Conservation (phyloP, 2,888 invertebrate species). For the Agrilus biguttatus region DNA sequence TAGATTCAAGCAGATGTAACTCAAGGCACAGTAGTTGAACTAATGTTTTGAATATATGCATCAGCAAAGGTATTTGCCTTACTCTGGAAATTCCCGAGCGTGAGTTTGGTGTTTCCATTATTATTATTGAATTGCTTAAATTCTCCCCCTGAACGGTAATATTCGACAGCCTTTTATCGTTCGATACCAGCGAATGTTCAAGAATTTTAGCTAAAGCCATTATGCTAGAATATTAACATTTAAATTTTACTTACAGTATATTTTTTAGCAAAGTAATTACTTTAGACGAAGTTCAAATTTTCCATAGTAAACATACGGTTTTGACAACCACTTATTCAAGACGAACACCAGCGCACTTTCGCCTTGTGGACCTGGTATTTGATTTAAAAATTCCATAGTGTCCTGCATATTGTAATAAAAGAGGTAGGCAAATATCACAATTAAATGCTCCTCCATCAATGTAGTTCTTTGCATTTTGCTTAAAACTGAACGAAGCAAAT, state of each 20-base stretch:
- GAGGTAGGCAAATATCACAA: slow-evolving; percentile 11
- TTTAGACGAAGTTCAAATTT: slow-evolving; percentile 9
- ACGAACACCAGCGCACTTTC: slow-evolving; percentile 11
- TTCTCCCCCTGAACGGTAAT: slow-evolving; percentile 1
- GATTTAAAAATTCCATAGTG: slow-evolving; percentile 8
- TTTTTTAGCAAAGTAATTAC: slow-evolving; percentile 5
- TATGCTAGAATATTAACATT: slow-evolving; percentile 6
- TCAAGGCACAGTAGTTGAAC: slow-evolving; percentile 1
- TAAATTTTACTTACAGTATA: background rate
- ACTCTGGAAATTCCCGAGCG: background rate
- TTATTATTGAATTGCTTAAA: background rate
- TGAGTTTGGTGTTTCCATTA: background rate
- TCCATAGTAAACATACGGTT: slow-evolving; percentile 4
- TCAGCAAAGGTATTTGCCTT: slow-evolving; percentile 4
- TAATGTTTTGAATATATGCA: slow-evolving; percentile 5
- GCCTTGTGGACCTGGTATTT: slow-evolving; percentile 13
- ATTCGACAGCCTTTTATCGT: slow-evolving; percentile 7
- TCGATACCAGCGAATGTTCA: slow-evolving; percentile 8
- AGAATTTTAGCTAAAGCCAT: slow-evolving; percentile 9
- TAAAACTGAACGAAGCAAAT: slow-evolving; percentile 8
- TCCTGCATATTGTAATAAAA: slow-evolving; percentile 9
- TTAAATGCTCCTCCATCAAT: slow-evolving; percentile 7
- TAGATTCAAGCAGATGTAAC: too few species aligned
- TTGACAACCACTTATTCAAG: slow-evolving; percentile 9
- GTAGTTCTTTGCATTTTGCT: slow-evolving; percentile 11